Base-by-base conservation (phyloP, 2,113 vertebrate species). In the Sylvietta virens region DNA sequence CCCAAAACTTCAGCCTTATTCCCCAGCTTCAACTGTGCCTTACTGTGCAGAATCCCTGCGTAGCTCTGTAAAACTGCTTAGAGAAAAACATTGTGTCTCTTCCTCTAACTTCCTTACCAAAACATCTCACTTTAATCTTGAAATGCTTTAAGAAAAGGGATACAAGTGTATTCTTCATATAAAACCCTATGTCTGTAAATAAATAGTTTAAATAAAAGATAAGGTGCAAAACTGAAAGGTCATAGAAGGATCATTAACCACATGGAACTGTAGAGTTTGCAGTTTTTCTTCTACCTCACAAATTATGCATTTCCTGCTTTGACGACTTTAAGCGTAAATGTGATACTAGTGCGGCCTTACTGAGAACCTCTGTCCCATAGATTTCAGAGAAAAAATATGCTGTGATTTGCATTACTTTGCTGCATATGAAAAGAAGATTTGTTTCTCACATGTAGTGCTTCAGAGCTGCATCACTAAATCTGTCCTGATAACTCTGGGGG, bases 121-220 rank as follows among this genome's bases (percentile, higher is more conserved):
- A 95, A 86, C 0, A 47, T 62, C 71, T 67, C 40, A 53, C 37
- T 81, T 70, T 31, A 88, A 53, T 78, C 53, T 71, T 69, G 39
- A 86, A 95, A 64, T 61, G 23, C 37, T 78, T 21, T 86, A 74
- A 86, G 72, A 90, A 81, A 69, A 90, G 50, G 42, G 40, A 88
- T 88, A 44, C 27, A 78, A 77, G 65, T 20, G 0, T 47, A 51
- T 77, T 50, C 50, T 94, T 80, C 5, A 1, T 47, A 78, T 42
- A 69, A 91, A 90, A 50, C 16, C 31, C 58, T 42, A 27, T 23
- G 26, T 19, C 69, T 95, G 44, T 60, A 72, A 92, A 90, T 37
- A 82, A 61, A 40, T 27, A 80, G 45, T 88, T 91, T 94, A 90
- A 95, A 95, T 88, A 95, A 95, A 93, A 93, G 48, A 96, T 69